Percentiles rank a stretch among this genome's conserved stretches.
These are phyloP conservation scores for Poecilia wingei DNA, from an alignment of 2,797 vertebrate species.

Conservation along the genomic window DNA sequence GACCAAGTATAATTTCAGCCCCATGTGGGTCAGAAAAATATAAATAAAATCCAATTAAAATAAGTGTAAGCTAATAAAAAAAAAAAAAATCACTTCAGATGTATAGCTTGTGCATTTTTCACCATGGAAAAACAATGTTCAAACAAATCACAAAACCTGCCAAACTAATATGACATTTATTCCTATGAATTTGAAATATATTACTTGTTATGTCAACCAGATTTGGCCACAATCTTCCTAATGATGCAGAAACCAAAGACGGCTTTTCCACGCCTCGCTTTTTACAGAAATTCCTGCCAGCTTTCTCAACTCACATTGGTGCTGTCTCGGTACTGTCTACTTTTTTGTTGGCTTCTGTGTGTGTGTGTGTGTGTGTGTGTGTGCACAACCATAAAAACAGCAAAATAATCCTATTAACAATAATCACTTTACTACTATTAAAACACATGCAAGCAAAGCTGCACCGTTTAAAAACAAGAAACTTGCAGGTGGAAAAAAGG, in stretches of 20 bases:
- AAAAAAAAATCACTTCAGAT: no score
- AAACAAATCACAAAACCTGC: not conserved
- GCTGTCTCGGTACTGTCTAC: not conserved
- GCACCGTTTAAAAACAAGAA: not conserved
- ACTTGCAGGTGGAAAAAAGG: not conserved
- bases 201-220: not conserved
- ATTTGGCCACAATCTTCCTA: not conserved
- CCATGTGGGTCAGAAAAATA: not conserved
- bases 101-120: not conserved
- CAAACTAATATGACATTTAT: not conserved
- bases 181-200: not conserved
- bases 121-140: not conserved
- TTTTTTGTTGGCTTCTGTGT: not conserved
- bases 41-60: not conserved
- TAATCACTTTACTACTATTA: not conserved
- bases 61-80: not conserved
- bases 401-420: not conserved
- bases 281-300: not conserved
- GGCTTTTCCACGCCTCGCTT: not conserved
- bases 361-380: not conserved
- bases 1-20: not conserved
- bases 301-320: not conserved
- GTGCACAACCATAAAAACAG: not conserved
- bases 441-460: not conserved
- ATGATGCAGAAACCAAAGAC: not conserved